Base-by-base conservation (phyloP, 2,888 invertebrate species). In the Nomada hirtipes region DNA sequence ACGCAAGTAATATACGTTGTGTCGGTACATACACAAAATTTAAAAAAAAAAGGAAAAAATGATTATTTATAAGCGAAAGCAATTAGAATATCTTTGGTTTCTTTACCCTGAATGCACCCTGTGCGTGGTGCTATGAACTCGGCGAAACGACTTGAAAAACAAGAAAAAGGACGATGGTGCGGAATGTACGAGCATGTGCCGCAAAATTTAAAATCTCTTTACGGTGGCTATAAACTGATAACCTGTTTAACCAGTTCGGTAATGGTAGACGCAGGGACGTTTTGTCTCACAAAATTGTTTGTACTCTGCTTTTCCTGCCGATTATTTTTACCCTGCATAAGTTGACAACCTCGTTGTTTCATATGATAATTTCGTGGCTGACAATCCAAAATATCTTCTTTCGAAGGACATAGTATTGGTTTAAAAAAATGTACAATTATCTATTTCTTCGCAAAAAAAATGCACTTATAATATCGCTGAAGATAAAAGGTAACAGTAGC, bases 191-290 rank as follows among this genome's bases (percentile, higher is more conserved):
- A 79, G 85, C 86, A 90, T 92, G 86, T 90, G 90, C 92, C 92
- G 92, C 92, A 92, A 93, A 93, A 92, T 92, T 92, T 92, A 93
- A 93, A 93, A 92, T 93, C 89, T 88, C 88, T 92, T 92, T 92
- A 92, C 91, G 87, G 89, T 90, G 87, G 91, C 91, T 89, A 91
- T 93, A 92, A 93, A 93, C 89, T 89, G 91, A 90, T 91, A 93
- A 92, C 93, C 92, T 90, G 92, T 92, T 92, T 91, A 92, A 92
- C 93, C 92, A 92, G 93, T 92, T 90, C 88, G 74, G 87, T 68
- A 76, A 73, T 76, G 75, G 65, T 47, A 74, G 68, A 61, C 64
- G 65, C 86, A 76, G 86, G 86, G 87, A 85, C 88, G 86, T 74
- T 79, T 70, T 63, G 64, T 78, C 63, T 67, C 65, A 69, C 71